These are phyloP conservation scores for Polietes domitor DNA, from an alignment of 2,888 invertebrate species.

Conservation along the genomic window DNA sequence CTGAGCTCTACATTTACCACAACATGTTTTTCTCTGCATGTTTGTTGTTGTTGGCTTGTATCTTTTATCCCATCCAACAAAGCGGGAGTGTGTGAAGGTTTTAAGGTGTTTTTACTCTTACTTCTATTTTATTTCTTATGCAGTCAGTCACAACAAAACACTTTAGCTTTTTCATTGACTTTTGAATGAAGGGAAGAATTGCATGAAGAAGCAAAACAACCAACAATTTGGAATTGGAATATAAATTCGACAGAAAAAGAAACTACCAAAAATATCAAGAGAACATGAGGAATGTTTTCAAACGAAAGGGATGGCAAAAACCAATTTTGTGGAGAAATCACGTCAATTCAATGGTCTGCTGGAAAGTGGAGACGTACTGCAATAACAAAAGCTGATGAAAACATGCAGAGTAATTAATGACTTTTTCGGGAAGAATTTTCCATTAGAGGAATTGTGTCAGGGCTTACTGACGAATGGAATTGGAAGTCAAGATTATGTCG, in stretches of 20 bases:
- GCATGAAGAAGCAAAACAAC: not conserved
- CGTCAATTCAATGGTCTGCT: not conserved
- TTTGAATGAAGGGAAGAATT: slow-evolving; percentile 1
- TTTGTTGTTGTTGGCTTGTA: no score
- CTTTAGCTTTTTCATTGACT: slow-evolving; percentile 12
- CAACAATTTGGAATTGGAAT: not conserved
- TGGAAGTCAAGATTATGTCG: not conserved
- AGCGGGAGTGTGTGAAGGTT: not conserved
- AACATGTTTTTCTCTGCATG: slow-evolving; percentile 10
- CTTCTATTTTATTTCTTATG: not conserved
- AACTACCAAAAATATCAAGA: not conserved
- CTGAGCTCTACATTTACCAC: not conserved
- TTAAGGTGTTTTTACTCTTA: not conserved
- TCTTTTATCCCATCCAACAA: not conserved
- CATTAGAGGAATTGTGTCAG: not conserved
- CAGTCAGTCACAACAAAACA: not conserved
- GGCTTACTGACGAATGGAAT: not conserved
- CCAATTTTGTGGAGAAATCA: slow-evolving; percentile 2
- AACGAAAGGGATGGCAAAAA: not conserved
- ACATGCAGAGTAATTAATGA: not conserved
- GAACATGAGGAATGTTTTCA: not conserved
- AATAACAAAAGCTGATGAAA: not conserved
- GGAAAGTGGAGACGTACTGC: not conserved
- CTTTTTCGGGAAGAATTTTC: not conserved
- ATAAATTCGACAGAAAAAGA: slow-evolving; percentile 2